These are phyloP conservation scores for Rattus rattus DNA, from an alignment of 2,113 vertebrate species.

Conservation along the genomic window DNA sequence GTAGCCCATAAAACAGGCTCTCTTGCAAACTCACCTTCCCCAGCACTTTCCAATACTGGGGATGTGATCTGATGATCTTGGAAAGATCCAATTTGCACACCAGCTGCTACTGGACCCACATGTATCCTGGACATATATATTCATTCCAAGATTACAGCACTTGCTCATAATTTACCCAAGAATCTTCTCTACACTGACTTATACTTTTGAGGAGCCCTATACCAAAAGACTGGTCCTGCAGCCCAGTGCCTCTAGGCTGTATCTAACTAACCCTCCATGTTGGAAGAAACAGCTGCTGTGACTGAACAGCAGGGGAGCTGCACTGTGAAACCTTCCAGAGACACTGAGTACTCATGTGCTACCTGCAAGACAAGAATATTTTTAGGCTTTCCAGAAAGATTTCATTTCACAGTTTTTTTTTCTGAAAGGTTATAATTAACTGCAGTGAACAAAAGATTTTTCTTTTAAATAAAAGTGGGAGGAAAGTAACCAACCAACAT, in stretches of 20 bases:
- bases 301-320: not conserved
- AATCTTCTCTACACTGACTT: not conserved
- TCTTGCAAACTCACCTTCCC: not conserved
- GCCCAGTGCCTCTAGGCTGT: not conserved
- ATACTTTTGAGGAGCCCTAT: not conserved
- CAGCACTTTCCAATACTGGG: not conserved
- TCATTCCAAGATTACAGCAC: not conserved
- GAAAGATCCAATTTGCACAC: not conserved
- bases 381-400: constrained; percentile 77
- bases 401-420: constrained; percentile 69
- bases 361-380: constrained; percentile 75
- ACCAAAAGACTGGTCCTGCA: not conserved
- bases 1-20: not conserved
- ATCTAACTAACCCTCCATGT: not conserved
- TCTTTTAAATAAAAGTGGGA: constrained; percentile 50
- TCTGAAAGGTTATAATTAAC: constrained; percentile 82
- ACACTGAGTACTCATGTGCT: not conserved
- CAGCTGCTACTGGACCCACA: not conserved
- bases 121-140: not conserved
- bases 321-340: not conserved
- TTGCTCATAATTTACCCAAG: not conserved
- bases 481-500: not conserved
- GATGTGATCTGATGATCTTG: not conserved
- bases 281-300: not conserved
- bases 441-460: constrained; percentile 65